A percentile compares a stretch with the other conserved stretches of the same genome.
Evolutionary conservation across 1,140 invertebrate genomes (phyloP).

Genomic region (Drosophila malerkotliana): DNA sequence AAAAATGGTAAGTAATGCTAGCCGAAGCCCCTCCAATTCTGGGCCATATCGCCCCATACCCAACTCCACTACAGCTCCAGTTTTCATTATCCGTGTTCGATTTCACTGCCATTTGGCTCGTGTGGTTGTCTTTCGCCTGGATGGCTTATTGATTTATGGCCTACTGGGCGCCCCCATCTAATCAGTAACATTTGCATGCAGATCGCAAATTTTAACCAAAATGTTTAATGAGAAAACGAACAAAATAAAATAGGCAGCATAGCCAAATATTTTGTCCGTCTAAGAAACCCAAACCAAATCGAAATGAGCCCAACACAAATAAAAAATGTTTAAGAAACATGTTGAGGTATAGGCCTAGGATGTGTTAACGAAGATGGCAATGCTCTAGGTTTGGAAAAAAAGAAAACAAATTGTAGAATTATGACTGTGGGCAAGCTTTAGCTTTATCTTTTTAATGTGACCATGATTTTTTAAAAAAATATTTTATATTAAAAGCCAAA

Average conservation of each 20-base stretch:
- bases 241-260: conserved; percentile 58
- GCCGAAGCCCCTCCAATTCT: not conserved
- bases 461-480: no score
- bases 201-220: conserved; percentile 63
- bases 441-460: no score
- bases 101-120: conserved; percentile 22
- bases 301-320: conserved; percentile 20
- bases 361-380: not conserved
- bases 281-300: conserved; percentile 39
- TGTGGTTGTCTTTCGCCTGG: conserved; percentile 7
- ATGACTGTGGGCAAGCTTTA: no score
- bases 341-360: not conserved
- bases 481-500: no score
- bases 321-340: conserved; percentile 7
- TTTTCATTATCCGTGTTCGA: conserved; percentile 14
- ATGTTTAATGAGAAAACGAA: conserved; percentile 56
- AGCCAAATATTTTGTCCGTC: conserved; percentile 68
- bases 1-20: not conserved
- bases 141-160: conserved; percentile 64
- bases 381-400: not conserved
- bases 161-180: conserved; percentile 51
- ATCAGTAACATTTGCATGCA: conserved; percentile 76
- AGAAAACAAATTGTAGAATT: no score
- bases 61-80: conserved; percentile 11
- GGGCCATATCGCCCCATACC: not conserved